Conservation (phyloP, 2,888 invertebrate genomes). For the Laothoe populi region DNA sequence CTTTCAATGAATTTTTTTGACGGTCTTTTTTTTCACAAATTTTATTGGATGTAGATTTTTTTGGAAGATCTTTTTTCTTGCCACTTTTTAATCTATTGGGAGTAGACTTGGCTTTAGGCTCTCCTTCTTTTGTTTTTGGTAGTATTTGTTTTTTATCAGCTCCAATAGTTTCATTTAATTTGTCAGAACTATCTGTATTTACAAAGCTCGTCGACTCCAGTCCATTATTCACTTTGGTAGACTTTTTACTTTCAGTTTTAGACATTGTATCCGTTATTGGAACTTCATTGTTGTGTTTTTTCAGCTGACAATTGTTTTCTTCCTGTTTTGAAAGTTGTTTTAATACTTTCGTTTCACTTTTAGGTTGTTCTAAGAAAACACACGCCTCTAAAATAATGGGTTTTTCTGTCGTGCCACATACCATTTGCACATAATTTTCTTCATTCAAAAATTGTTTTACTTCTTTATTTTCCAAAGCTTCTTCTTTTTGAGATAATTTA, state of each 20-base stretch:
- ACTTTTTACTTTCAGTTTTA: background rate
- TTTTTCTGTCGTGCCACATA: background rate
- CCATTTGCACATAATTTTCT: background rate
- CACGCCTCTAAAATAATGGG: background rate
- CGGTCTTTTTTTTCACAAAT: background rate
- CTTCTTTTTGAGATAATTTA: background rate
- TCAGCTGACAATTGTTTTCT: background rate
- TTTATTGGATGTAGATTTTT: conserved; percentile 5
- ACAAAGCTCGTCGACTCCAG: background rate
- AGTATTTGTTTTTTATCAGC: background rate
- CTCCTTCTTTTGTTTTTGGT: background rate
- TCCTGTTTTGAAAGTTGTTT: background rate
- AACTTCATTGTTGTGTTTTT: background rate
- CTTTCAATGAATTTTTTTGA: background rate
- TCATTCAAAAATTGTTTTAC: background rate
- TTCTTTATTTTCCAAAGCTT: background rate
- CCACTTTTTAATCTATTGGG: background rate
- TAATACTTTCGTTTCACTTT: background rate
- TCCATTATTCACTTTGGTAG: background rate
- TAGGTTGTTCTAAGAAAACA: background rate
- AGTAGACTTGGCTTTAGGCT: background rate
- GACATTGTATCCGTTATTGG: background rate
- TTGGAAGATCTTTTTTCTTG: background rate
- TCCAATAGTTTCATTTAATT: background rate
- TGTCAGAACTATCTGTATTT: conserved; percentile 2